Percentiles rank a stretch among this genome's conserved stretches.
Conservation (phyloP, 2,113 vertebrate genomes). For the Syrrhaptes paradoxus region DNA sequence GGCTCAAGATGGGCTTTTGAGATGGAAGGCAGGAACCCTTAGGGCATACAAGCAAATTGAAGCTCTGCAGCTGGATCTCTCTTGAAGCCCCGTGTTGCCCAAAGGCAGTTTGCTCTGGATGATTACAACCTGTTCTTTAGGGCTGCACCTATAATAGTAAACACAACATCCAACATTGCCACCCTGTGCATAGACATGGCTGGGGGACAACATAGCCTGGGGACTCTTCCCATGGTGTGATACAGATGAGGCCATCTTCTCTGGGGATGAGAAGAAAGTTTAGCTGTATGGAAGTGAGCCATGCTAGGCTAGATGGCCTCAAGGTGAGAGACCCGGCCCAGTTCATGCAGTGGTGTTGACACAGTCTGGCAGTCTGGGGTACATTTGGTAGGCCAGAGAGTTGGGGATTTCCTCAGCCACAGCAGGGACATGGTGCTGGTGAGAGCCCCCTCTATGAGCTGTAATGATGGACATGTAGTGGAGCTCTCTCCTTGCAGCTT, state of each 20-base stretch:
- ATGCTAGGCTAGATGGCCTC: background rate
- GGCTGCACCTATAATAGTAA: background rate
- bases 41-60: background rate
- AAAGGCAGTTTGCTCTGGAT: background rate
- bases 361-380: background rate
- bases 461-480: too few relatives aligned
- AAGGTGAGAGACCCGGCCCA: background rate
- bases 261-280: background rate
- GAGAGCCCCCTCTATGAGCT: background rate
- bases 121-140: background rate
- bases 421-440: background rate
- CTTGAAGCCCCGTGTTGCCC: background rate
- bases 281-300: background rate
- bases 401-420: background rate
- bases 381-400: background rate
- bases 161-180: background rate
- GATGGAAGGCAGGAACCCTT: background rate
- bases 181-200: background rate
- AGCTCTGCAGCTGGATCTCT: background rate
- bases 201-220: background rate
- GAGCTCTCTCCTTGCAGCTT: background rate
- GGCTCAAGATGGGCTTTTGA: background rate
- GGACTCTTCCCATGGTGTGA: background rate
- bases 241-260: background rate
- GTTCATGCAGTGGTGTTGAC: background rate